Evolutionary conservation across 2,797 vertebrate genomes (phyloP), one percentile per base, ranked within the genome.

Genomic region (Alfaro cultratus): DNA sequence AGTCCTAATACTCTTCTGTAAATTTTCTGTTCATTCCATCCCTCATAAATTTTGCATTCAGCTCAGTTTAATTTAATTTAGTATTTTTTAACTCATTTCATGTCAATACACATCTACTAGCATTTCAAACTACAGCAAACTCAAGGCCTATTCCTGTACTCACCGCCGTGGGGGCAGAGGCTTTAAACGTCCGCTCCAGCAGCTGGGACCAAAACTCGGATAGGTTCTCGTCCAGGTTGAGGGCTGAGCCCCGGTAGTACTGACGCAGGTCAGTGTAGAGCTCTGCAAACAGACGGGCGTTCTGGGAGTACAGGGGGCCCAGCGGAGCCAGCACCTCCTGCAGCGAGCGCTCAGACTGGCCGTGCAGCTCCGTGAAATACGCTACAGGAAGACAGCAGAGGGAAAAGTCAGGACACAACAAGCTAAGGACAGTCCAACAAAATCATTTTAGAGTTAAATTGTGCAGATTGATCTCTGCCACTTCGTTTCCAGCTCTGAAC

Each of bases 131-230:
- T 21, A 16, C 8, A 2, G 60, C 31, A 64, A 64, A 18, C 7
- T 55, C 23, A n/a, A 55, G 2, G 18, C 29, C 0, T 36, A 21
- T 39, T 64, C 39, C 12, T 11, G 34, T 57, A 87, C 86, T 88
- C 77, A 94, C 93, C 1, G 93, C 91, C 23, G 84, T 51, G 6
- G 96, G 87, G 53, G 93, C 81, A 81, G 96, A 92, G 82, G 90
- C 90, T 85, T 95, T 96, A 92, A 98, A 97, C 9, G 96, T 95
- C 47, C 96, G 94, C 92, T 99, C 97, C 82, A 98, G 93, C 74
- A 98, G 94, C 46, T 91, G 96, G 39, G 95, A 96, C 97, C 97
- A 98, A 95, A 98, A 98, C 78, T 98, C 97, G 0, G 96, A 95
- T 83, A 98, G 95, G 0, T 95, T 96, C 83, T 98, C 98, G 31